Percentiles rank a stretch among this genome's conserved stretches.
These are phyloP conservation scores for Brotula barbata DNA, from an alignment of 2,797 vertebrate genomes.

Conservation along the genomic window DNA sequence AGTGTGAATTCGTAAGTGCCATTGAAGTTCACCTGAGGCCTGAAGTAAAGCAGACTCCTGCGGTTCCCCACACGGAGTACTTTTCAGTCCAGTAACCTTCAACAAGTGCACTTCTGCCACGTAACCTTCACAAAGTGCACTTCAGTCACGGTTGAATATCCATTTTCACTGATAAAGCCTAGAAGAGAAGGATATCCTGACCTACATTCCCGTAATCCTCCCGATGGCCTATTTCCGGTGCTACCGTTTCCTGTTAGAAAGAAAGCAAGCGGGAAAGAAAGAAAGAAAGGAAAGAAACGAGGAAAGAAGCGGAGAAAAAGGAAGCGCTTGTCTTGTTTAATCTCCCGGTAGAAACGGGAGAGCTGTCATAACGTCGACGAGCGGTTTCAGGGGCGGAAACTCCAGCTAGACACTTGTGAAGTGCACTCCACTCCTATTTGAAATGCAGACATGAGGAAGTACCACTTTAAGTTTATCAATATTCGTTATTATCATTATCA, in stretches of 20 bases:
- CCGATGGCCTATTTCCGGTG: slow-evolving; percentile 56
- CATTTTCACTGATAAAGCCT: slow-evolving; percentile 46
- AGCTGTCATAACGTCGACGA: slow-evolving; percentile 77
- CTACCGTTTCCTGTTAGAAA: slow-evolving; percentile 51
- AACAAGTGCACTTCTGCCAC: slow-evolving; percentile 64
- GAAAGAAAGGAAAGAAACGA: slow-evolving; percentile 35
- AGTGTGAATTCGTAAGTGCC: slow-evolving; percentile 58
- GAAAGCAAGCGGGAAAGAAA: slow-evolving; percentile 45
- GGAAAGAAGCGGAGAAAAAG: slow-evolving; percentile 61
- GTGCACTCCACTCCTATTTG: slow-evolving; percentile 81
- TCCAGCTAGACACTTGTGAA: slow-evolving; percentile 85
- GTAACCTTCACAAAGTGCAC: slow-evolving; percentile 65
- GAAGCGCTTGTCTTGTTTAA: slow-evolving; percentile 80
- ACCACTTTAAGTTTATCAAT: slow-evolving; percentile 79
- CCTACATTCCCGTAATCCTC: slow-evolving; percentile 49
- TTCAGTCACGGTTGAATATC: slow-evolving; percentile 46
- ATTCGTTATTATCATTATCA: slow-evolving; percentile 78
- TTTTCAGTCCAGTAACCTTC: slow-evolving; percentile 45
- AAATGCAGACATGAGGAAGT: slow-evolving; percentile 82
- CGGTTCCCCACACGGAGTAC: slow-evolving; percentile 10
- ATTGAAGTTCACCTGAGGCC: slow-evolving; percentile 75
- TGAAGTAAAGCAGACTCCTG: slow-evolving; percentile 61
- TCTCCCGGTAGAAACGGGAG: slow-evolving; percentile 84
- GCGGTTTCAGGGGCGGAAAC: slow-evolving; percentile 65
- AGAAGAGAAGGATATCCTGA: slow-evolving; percentile 50